Base-by-base conservation (phyloP, 2,113 vertebrate species). In the Calidris pygmaea region DNA sequence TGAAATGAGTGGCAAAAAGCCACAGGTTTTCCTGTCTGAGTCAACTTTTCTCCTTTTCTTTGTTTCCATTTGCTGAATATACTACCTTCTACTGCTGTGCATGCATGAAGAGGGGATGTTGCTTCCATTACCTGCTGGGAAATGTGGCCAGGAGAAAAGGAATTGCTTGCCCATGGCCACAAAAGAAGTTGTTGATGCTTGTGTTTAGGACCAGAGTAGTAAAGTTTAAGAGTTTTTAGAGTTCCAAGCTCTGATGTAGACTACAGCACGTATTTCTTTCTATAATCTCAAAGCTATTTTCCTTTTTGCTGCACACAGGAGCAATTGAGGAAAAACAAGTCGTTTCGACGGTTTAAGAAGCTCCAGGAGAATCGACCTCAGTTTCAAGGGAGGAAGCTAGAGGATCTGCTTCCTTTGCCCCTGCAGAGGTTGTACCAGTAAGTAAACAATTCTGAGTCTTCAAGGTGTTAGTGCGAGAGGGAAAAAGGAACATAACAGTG, bases 291-390 rank as follows among this genome's bases (percentile, higher is more conserved):
- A 60, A 76, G 27, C 10, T 52, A 3, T 30, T 37, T 82, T 13
- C 9, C 14, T 94, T 76, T 58, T 47, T 78, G 43, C 17, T 35
- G 29, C 48, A 58, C 9, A 62, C 85, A 99, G 99, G 96, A 98
- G 52, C 98, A 99, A 77, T 5, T 99, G 41, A 99, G 97, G 96
- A 99, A 98, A 96, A 99, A 98, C 83, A 99, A 98, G 90, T 96
- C 97, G 26, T 99, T 99, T 96, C 97, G 97, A 53, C 98, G 98
- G 3, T 99, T 99, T 77, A 99, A 99, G 95, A 98, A 96, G 70
- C 98, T 99, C 14, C 99, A 99, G 96, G 99, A 99, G 84, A 95
- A 98, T 24, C 98, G 99, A 65, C 98, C 98, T 10, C 98, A 99
- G 89, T 99, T 99, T 96, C 96, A 90, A 62, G 98, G 98, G 41